phyloP scores from a whole-genome alignment of 2,113 vertebrate species.

The Phoxinus phoxinus region DNA sequence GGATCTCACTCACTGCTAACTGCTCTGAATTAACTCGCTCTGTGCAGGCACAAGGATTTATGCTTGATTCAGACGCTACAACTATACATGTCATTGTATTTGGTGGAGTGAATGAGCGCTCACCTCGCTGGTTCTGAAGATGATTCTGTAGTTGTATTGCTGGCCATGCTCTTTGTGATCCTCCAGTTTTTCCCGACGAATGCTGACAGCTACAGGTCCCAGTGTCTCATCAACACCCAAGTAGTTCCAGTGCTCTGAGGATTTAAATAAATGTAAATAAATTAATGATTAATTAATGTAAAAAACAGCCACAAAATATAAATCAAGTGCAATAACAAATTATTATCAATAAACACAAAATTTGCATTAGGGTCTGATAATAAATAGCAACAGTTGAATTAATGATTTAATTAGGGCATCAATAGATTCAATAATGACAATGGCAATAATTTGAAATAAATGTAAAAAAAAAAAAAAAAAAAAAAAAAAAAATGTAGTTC shows the following conservation, averaged over 20 bases:
- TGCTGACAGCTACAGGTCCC: slow-evolving; percentile 95
- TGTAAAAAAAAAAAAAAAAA: no score
- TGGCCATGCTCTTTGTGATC: slow-evolving; percentile 96
- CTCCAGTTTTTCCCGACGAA: slow-evolving; percentile 94
- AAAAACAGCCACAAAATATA: slow-evolving; percentile 3
- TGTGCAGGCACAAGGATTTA: slow-evolving; percentile 24
- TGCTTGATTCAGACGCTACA: background rate
- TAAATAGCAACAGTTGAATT: no score
- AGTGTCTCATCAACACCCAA: slow-evolving; percentile 96
- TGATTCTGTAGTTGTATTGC: slow-evolving; percentile 94
- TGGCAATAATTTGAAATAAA: no score
- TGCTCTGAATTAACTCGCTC: slow-evolving; percentile 24
- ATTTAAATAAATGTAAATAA: no score
- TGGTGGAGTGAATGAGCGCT: slow-evolving; percentile 45
- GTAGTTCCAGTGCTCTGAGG: slow-evolving; percentile 97
- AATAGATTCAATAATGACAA: no score
- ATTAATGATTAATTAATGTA: background rate
- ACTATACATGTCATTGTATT: background rate
- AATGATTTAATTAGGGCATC: no score
- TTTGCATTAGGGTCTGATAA: no score
- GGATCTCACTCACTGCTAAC: slow-evolving; percentile 39
- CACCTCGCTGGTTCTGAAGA: slow-evolving; percentile 98
- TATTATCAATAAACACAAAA: no score
- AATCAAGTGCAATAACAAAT: background rate
- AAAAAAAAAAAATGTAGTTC: no score